These are phyloP conservation scores for Gisinianus flammeolus DNA, from an alignment of 2,888 invertebrate species.

Conservation along the genomic window DNA sequence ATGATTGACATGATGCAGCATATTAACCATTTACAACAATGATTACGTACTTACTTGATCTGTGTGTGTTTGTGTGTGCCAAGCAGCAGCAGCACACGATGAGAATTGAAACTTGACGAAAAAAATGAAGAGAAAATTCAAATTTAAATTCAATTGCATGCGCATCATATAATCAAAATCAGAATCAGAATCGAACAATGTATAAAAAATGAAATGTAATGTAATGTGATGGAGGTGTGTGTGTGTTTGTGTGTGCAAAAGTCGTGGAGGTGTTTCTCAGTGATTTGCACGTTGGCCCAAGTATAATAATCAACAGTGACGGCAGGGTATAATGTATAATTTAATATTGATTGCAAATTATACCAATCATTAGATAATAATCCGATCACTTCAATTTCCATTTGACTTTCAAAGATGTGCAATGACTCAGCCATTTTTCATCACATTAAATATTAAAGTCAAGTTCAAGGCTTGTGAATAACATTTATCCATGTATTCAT, in stretches of 20 bases:
- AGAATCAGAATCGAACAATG: neutral
- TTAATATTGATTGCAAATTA: slow-evolving; percentile 10
- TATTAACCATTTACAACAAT: neutral
- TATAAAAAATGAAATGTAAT: neutral
- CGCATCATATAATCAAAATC: neutral
- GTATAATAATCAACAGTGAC: neutral
- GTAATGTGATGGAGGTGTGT: neutral
- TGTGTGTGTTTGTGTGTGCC: neutral
- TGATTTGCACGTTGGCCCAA: neutral
- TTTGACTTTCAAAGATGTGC: slow-evolving; percentile 10
- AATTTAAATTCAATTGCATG: neutral
- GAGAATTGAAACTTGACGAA: too few species aligned
- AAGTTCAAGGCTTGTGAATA: slow-evolving; percentile 17
- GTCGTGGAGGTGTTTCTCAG: neutral
- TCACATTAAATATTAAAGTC: neutral
- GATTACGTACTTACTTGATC: neutral
- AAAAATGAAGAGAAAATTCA: neutral
- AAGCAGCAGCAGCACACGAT: neutral
- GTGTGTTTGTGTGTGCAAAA: neutral
- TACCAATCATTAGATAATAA: neutral
- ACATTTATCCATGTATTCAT: too few species aligned
- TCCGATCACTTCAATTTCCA: neutral
- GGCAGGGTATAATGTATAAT: neutral
- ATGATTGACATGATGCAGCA: neutral
- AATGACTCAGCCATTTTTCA: slow-evolving; percentile 11